Evolutionary conservation across 2,888 invertebrate genomes (phyloP), one percentile per base, ranked within the genome.

Genomic region (Lasioglossum morio): DNA sequence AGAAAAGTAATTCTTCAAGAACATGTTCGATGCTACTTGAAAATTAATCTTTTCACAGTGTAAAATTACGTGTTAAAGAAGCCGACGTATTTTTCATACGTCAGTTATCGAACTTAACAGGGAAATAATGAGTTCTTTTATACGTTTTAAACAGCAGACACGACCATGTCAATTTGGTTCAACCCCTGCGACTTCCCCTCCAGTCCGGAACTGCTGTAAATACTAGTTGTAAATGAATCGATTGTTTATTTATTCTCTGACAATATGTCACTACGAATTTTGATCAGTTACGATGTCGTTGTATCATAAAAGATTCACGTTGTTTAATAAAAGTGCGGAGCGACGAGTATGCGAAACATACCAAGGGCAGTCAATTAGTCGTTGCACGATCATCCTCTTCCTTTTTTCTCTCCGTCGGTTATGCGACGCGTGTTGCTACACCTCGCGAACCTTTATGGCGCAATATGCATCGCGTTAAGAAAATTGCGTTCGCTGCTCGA

Each of bases 231-330:
- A 37, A 79, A 53, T 48, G 57, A 48, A 60, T 7, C 66, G 30
- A 76, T 23, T n/a, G 27, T 70, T 70, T 74, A 84, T 84, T 84
- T 84, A 84, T 84, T 84, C 30, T 23, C 7, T n/a, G 74, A 74
- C 48, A 27, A 60, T 57, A 8, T 34, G 72, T 60, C 27, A 46
- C 27, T 53, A 72, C 40, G 69, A 34, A 78, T 70, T 70, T 78
- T 72, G 46, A 76, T 30, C 30, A 53, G 34, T 16, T 48, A 19
- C 34, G 72, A 53, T 19, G 19, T 23, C n/a, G 23, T 81, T 34
- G 10, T 30, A 66, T 30, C 14, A 27, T n/a, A n/a, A 4, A 60
- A 14, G 19, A 40, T 34, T 81, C 43, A 14, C 16, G 8, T 46
- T 53, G 48, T 48, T 75, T 78, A 77, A 81, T 81, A 76, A 76